A percentile compares a stretch with the other conserved stretches of the same genome.
These are phyloP conservation scores for Antitype chi DNA, from an alignment of 2,888 invertebrate genomes.

Conservation along the genomic window DNA sequence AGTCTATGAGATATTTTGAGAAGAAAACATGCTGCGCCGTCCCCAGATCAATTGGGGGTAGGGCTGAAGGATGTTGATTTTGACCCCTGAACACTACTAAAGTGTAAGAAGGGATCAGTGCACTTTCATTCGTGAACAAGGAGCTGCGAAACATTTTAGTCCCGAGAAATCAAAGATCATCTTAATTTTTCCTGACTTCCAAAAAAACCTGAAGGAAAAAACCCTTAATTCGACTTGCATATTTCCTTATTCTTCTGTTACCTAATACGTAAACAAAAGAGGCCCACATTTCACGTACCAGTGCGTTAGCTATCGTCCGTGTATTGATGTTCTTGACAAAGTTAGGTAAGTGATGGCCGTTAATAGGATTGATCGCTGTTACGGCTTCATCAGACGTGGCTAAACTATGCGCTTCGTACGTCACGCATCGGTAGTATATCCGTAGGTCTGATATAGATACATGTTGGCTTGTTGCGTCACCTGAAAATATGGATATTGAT, in stretches of 20 bases:
- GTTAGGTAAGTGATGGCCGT: conserved; percentile 76
- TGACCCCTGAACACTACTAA: too few species aligned
- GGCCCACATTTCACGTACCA: conserved; percentile 32
- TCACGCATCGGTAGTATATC: conserved; percentile 49
- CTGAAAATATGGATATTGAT: neutral
- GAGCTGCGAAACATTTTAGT: neutral
- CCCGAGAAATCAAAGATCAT: neutral
- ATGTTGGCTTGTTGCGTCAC: conserved; percentile 2
- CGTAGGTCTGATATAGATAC: conserved; percentile 3
- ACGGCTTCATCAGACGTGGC: conserved; percentile 87
- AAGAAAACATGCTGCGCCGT: too few species aligned
- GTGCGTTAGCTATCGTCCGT: conserved; percentile 11
- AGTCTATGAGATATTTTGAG: neutral
- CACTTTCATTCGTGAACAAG: neutral
- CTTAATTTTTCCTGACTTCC: neutral
- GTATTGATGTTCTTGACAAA: conserved; percentile 54
- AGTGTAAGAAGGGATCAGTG: neutral
- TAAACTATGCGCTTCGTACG: conserved; percentile 81
- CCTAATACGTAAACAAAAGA: conserved; percentile 4
- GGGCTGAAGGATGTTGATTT: neutral
- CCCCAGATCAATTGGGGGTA: neutral
- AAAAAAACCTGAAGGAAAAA: neutral
- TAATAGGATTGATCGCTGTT: conserved; percentile 85
- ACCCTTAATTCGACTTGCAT: neutral
- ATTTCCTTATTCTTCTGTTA: neutral